phyloP scores from a whole-genome alignment of 2,888 invertebrate genomes.

The Athalia cordata region DNA sequence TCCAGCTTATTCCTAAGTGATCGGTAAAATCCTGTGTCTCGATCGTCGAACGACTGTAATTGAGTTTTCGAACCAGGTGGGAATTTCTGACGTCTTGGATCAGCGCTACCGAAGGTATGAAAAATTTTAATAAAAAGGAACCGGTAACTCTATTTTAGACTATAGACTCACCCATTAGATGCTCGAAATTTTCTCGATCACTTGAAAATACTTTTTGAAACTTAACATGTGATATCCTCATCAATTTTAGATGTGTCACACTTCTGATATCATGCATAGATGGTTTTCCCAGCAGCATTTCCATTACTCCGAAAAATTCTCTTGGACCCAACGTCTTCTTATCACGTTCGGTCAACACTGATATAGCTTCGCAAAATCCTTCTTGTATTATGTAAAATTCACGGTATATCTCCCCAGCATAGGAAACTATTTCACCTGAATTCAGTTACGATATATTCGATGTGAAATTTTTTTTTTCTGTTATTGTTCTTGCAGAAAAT shows the following conservation, averaged over 20 bases:
- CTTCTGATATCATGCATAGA: slow-evolving; percentile 54
- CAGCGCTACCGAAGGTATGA: background rate
- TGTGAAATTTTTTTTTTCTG: background rate
- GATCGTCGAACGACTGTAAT: slow-evolving; percentile 11
- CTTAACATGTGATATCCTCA: slow-evolving; percentile 50
- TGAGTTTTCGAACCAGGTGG: slow-evolving; percentile 27
- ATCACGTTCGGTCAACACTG: slow-evolving; percentile 51
- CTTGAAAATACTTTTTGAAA: slow-evolving; percentile 48
- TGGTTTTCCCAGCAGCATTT: slow-evolving; percentile 56
- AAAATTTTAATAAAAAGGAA: background rate
- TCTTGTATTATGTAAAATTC: slow-evolving; percentile 57
- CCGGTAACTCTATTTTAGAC: background rate
- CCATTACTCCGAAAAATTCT: slow-evolving; percentile 53
- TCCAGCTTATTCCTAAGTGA: slow-evolving; percentile 52
- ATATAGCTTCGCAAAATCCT: slow-evolving; percentile 58
- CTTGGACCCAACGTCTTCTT: slow-evolving; percentile 54
- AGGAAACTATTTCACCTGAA: slow-evolving; percentile 56
- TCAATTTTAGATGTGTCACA: slow-evolving; percentile 54
- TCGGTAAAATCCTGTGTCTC: slow-evolving; percentile 32
- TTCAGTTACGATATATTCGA: slow-evolving; percentile 50
- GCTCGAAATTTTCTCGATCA: slow-evolving; percentile 28
- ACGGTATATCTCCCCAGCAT: slow-evolving; percentile 55
- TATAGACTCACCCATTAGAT: slow-evolving; percentile 6
- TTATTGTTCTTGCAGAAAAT: background rate
- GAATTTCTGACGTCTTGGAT: slow-evolving; percentile 32